Evolutionary conservation across 1,140 invertebrate species (phyloP).

Genomic region (Brachionus calyciflorus): DNA sequence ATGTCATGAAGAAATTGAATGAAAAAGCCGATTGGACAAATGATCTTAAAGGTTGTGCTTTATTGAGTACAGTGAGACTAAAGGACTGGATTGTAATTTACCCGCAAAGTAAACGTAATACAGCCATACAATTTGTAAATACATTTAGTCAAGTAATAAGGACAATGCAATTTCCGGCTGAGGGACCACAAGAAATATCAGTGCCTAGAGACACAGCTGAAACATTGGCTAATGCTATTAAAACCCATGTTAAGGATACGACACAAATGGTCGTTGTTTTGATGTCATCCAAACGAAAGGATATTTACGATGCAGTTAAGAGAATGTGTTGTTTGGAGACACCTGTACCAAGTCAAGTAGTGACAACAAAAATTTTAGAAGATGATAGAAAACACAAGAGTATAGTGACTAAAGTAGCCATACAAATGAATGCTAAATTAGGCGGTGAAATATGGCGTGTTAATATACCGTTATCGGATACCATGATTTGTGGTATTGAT

Average conservation of each 20-base stretch:
- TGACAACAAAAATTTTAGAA: constrained; percentile 53
- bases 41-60: background rate
- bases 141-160: constrained; percentile 1
- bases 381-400: constrained; percentile 51
- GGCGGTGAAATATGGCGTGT: constrained; percentile 86
- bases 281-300: constrained; percentile 74
- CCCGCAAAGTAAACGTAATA: constrained; percentile 21
- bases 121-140: constrained; percentile 1
- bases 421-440: constrained; percentile 95
- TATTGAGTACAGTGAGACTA: background rate
- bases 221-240: background rate
- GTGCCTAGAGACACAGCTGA: constrained; percentile 11
- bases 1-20: constrained; percentile 20
- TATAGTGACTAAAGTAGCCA: constrained; percentile 80
- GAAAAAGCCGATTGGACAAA: constrained; percentile 39
- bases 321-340: constrained; percentile 77
- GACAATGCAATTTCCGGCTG: background rate
- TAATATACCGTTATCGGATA: constrained; percentile 66
- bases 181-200: constrained; percentile 4
- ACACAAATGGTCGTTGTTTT: constrained; percentile 66
- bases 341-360: constrained; percentile 70
- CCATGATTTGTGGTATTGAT: constrained; percentile 80
- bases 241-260: background rate
- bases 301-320: constrained; percentile 83
- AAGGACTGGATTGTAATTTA: constrained; percentile 36